Percentiles rank a stretch among this genome's conserved stretches.
These are phyloP conservation scores for Patella depressa DNA, from an alignment of 2,888 invertebrate species.

Conservation along the genomic window DNA sequence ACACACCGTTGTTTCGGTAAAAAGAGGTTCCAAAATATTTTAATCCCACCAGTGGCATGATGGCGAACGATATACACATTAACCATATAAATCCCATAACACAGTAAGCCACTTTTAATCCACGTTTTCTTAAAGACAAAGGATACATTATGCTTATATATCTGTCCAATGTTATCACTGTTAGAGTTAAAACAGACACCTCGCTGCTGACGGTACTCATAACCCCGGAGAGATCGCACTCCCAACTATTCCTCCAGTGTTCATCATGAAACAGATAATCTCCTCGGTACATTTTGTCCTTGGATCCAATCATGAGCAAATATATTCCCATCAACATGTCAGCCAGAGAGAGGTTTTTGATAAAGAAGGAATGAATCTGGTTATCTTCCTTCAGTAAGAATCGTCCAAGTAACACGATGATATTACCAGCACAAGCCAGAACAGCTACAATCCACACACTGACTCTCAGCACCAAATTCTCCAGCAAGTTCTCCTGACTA, in stretches of 20 bases:
- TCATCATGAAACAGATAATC: constrained; percentile 76
- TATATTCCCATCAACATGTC: constrained; percentile 79
- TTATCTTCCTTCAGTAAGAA: constrained; percentile 72
- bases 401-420: constrained; percentile 71
- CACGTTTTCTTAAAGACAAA: constrained; percentile 27
- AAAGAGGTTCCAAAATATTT: constrained; percentile 33
- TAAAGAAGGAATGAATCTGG: constrained; percentile 72
- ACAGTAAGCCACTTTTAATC: constrained; percentile 30
- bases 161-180: constrained; percentile 37
- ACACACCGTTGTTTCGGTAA: constrained; percentile 38
- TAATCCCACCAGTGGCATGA: constrained; percentile 31
- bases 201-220: constrained; percentile 45
- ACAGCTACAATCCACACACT: constrained; percentile 78
- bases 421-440: constrained; percentile 76
- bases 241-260: constrained; percentile 75
- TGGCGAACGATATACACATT: constrained; percentile 27
- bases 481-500: constrained; percentile 37
- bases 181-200: constrained; percentile 38
- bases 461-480: constrained; percentile 43
- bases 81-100: constrained; percentile 32
- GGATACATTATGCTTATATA: constrained; percentile 40
- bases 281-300: constrained; percentile 74
- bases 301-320: constrained; percentile 76
- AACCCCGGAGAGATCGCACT: constrained; percentile 76
- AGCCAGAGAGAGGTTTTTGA: constrained; percentile 77